These are phyloP conservation scores for Entosphenus tridentatus DNA, from an alignment of 2,113 vertebrate species.

Conservation along the genomic window DNA sequence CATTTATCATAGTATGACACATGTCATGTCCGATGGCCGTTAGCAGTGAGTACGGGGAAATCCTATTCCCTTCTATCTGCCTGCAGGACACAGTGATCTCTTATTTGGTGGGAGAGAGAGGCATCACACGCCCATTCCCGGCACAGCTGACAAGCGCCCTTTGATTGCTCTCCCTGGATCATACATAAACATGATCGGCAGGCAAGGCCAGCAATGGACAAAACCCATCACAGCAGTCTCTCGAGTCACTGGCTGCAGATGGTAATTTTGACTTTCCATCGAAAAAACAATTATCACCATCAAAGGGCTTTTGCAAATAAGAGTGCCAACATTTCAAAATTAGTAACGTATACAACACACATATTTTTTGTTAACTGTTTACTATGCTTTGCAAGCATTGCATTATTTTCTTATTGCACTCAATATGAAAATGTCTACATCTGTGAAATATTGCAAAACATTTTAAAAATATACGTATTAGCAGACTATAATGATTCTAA, in stretches of 20 bases:
- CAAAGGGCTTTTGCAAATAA: neutral
- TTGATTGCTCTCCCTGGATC: slow-evolving; percentile 2
- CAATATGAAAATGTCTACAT: too few species aligned
- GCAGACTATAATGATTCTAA: too few species aligned
- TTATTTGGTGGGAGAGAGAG: neutral
- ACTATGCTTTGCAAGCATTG: too few species aligned
- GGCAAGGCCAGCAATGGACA: slow-evolving; percentile 4
- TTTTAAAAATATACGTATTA: too few species aligned
- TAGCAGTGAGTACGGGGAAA: neutral
- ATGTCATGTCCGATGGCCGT: slow-evolving; percentile 3
- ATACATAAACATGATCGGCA: too few species aligned
- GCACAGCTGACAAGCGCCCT: neutral
- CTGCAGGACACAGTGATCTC: neutral
- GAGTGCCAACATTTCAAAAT: too few species aligned
- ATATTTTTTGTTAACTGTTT: too few species aligned
- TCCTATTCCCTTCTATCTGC: slow-evolving; percentile 1
- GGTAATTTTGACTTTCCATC: neutral
- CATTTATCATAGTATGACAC: slow-evolving; percentile 6
- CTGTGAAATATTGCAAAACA: too few species aligned
- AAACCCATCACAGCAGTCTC: neutral
- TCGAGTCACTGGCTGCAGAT: too few species aligned
- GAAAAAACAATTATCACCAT: neutral
- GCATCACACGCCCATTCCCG: neutral
- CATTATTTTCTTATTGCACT: too few species aligned
- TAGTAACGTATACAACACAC: too few species aligned